Evolutionary conservation across 1,140 invertebrate genomes (phyloP), one percentile per base, ranked within the genome.

Genomic region (Vanessa atalanta): DNA sequence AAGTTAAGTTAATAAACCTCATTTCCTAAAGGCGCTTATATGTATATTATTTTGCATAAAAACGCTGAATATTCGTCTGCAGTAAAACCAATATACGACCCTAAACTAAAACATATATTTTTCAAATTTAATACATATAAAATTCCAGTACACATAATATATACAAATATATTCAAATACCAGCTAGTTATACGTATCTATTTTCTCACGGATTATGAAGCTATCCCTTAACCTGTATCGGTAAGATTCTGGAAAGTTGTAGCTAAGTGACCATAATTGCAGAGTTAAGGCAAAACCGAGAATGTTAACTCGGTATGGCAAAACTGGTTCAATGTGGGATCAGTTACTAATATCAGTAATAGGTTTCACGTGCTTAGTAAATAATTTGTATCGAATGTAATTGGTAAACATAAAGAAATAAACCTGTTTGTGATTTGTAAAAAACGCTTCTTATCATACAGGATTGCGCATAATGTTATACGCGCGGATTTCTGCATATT

Each of bases 341-440:
- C 65, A 31, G 65, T 68, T 68, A 68, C 65, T 68, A 68, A 68
- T 68, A 68, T 55, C 37, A 23, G 51, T 68, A 68, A 55, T 67
- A 67, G 31, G 55, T 43, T 20, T 16, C 31, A 47, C 51, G 37
- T 67, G 26, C 50, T 47, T 67, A 14, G 6, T 26, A 43, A 37
- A 68, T 68, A 55, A 68, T 68, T 68, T 68, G 65, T 68, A 68
- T 68, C 51, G 55, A 57, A 15, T 55, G 47, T 68, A 68, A 68
- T 68, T 68, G 64, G 64, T 12, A 26, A 26, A 60, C 20, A 60
- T 26, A 11, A 26, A 60, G 51, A 53, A 53, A 16, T 53, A 53
- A 15, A 51, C 48, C n/a, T 14, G 48, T 51, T 51, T 51, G 0
- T 51, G 48, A 4, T 51, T 51, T 51, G 48, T 50, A 50, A 43